Evolutionary conservation across 2,888 invertebrate genomes (phyloP).

Genomic region (Drosophila longiperda): DNA sequence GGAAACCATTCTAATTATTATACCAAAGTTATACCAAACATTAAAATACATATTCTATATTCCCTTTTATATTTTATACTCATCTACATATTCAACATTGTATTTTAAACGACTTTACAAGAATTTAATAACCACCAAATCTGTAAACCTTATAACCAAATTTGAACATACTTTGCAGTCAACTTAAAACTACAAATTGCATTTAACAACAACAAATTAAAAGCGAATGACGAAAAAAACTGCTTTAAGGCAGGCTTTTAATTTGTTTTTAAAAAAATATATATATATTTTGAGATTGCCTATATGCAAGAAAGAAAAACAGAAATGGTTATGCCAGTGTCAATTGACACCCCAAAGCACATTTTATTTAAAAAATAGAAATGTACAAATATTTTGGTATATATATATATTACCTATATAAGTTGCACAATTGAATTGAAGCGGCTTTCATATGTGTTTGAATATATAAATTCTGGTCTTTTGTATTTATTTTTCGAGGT

Average conservation of each 20-base stretch:
- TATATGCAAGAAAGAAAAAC: conserved; percentile 2
- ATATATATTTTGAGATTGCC: conserved; percentile 1
- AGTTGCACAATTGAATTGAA: conserved; percentile 62
- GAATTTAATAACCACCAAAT: conserved; percentile 4
- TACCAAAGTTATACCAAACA: background rate
- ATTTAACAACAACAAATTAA: background rate
- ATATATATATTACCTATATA: conserved; percentile 29
- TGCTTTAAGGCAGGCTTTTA: conserved; percentile 41
- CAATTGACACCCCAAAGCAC: conserved; percentile 17
- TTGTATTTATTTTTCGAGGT: conserved; percentile 27
- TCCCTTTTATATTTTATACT: background rate
- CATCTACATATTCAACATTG: background rate
- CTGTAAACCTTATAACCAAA: conserved; percentile 12
- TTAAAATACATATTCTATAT: background rate
- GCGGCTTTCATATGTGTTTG: conserved; percentile 36
- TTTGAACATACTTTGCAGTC: conserved; percentile 11
- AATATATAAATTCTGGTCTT: conserved; percentile 12
- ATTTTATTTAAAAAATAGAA: conserved; percentile 43
- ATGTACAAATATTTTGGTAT: background rate
- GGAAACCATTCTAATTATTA: too few species aligned
- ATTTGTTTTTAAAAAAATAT: conserved; percentile 23
- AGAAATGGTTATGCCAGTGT: conserved; percentile 16
- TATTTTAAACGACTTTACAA: background rate
- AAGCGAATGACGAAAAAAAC: conserved; percentile 16
- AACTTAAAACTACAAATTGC: conserved; percentile 11